Evolutionary conservation across 2,888 invertebrate genomes (phyloP), one percentile per base, ranked within the genome.

Genomic region (Stenodera caucasica): DNA sequence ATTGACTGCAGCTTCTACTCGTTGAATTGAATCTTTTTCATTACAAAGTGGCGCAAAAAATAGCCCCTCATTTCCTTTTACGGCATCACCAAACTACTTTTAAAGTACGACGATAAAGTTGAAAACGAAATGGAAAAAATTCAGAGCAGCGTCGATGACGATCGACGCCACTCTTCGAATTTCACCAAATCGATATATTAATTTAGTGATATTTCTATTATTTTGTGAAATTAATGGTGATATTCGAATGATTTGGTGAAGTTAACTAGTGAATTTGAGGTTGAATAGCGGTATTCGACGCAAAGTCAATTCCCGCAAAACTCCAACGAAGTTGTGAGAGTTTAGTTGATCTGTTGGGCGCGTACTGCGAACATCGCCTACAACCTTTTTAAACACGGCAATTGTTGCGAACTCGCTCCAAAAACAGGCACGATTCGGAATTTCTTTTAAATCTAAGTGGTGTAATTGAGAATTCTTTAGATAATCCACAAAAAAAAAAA

Each of bases 281-380:
- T 26, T 26, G 26, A 26, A 2, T 26, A 5, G 26, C 2, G 26
- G 5, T 2, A 2, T 61, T 64, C 60, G 66, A 61, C 61, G 64
- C 61, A 61, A 53, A 58, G 54, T 58, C 45, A 58, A 53, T 58
- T 62, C 37, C 56, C 37, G 9, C 12, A 45, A 52, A 58, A 62
- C 53, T 62, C 56, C 52, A 15, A 35, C 9, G 33, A 58, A 58
- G 26, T 70, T 67, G 55, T 23, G 45, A 12, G 45, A 70, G 69
- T 60, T 73, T 72, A 76, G 76, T 76, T 70, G 70, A 69, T 69
- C 69, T 70, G 68, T 65, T 66, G 67, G 69, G 61, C 69, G 69
- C 74, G 72, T 56, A 61, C 68, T 54, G 73, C 63, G 55, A 69
- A 66, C 72, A 69, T 60, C 71, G 61, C 58, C 29, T 18, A 40